These are phyloP conservation scores for Endomychus coccineus DNA, from an alignment of 2,888 invertebrate genomes.

Conservation along the genomic window DNA sequence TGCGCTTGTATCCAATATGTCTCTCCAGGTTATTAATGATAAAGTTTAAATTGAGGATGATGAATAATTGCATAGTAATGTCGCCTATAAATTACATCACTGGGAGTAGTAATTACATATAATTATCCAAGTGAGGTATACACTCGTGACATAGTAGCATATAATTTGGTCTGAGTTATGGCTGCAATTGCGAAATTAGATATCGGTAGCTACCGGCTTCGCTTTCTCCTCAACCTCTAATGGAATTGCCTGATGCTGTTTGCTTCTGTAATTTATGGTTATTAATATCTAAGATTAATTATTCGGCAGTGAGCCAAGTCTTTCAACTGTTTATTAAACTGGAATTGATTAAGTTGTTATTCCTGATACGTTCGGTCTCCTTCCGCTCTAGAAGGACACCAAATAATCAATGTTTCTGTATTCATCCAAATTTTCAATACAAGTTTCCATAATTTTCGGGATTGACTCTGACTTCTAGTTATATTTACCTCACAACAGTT, in stretches of 20 bases:
- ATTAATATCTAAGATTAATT: constrained; percentile 35
- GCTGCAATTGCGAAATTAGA: constrained; percentile 43
- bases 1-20: no score
- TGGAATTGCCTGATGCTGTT: constrained; percentile 41
- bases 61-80: constrained; percentile 22
- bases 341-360: no score
- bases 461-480: no score
- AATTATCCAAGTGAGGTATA: constrained; percentile 23
- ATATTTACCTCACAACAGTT: no score
- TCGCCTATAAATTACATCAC: constrained; percentile 39
- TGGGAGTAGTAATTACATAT: constrained; percentile 25
- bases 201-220: constrained; percentile 31
- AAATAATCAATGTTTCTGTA: no score
- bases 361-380: no score
- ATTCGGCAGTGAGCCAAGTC: background rate
- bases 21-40: constrained; percentile 13
- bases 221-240: constrained; percentile 29
- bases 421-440: no score
- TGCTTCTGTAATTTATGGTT: constrained; percentile 41
- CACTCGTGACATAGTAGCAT: constrained; percentile 24
- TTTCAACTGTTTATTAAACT: no score
- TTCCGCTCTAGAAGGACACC: no score
- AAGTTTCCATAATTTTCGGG: no score
- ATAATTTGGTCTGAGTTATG: constrained; percentile 38
- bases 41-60: constrained; percentile 11